These are phyloP conservation scores for Drosophila paranaensis DNA, from an alignment of 2,888 invertebrate genomes.

Conservation along the genomic window DNA sequence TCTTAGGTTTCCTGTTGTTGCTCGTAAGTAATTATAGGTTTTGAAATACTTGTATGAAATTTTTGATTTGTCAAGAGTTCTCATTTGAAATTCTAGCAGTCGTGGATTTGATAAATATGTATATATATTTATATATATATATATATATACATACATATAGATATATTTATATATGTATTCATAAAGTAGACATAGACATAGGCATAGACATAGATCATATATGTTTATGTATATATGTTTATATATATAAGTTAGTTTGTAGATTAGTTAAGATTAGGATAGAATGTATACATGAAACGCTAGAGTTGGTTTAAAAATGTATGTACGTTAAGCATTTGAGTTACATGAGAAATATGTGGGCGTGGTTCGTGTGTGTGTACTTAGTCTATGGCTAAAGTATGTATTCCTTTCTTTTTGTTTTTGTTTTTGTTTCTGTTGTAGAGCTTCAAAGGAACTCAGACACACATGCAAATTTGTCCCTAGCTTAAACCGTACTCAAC, in stretches of 20 bases:
- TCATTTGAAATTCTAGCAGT: slow-evolving; percentile 81
- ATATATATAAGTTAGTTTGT: slow-evolving; percentile 39
- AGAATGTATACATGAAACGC: slow-evolving; percentile 74
- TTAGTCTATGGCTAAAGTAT: slow-evolving; percentile 31
- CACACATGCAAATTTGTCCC: slow-evolving; percentile 15
- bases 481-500: slow-evolving; percentile 19
- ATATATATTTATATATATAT: slow-evolving; percentile 28
- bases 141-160: slow-evolving; percentile 35
- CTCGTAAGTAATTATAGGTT: slow-evolving; percentile 44
- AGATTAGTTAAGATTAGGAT: slow-evolving; percentile 52
- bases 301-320: slow-evolving; percentile 64
- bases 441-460: slow-evolving; percentile 25
- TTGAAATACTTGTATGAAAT: slow-evolving; percentile 79
- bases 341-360: slow-evolving; percentile 47
- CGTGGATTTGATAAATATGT: slow-evolving; percentile 67
- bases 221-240: slow-evolving; percentile 35
- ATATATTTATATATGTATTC: slow-evolving; percentile 20
- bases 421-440: slow-evolving; percentile 12
- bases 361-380: slow-evolving; percentile 3
- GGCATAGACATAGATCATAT: slow-evolving; percentile 74
- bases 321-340: slow-evolving; percentile 57
- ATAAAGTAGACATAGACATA: slow-evolving; percentile 60
- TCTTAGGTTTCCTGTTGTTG: slow-evolving; percentile 34
- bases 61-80: slow-evolving; percentile 81
- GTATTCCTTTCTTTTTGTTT: slow-evolving; percentile 7